These are phyloP conservation scores for Choristoneura fumiferana DNA, from an alignment of 1,140 invertebrate species.

Conservation along the genomic window DNA sequence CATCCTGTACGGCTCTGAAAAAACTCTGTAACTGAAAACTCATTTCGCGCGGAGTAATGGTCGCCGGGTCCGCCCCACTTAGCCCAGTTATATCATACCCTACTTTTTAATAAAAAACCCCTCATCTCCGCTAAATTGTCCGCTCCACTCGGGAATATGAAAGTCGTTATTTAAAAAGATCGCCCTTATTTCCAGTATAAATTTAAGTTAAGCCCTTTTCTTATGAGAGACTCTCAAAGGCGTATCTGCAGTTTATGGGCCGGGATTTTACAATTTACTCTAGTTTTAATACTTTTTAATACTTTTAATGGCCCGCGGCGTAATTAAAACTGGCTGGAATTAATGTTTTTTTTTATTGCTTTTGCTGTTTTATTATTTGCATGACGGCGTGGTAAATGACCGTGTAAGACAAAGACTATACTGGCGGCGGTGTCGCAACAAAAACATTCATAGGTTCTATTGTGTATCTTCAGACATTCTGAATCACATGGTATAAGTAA, in stretches of 20 bases:
- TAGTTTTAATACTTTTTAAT: constrained; percentile 1
- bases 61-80: constrained; percentile 36
- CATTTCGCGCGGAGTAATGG: constrained; percentile 68
- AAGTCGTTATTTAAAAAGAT: constrained; percentile 76
- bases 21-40: constrained; percentile 68
- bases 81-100: constrained; percentile 39
- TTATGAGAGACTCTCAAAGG: constrained; percentile 47
- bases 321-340: constrained; percentile 13
- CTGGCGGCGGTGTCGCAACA: too few species aligned
- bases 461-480: too few species aligned
- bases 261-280: constrained; percentile 17
- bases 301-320: neutral
- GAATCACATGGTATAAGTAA: too few species aligned
- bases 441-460: too few species aligned
- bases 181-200: constrained; percentile 73
- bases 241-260: neutral
- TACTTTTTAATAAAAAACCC: constrained; percentile 70
- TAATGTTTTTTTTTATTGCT: neutral
- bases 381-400: neutral
- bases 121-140: constrained; percentile 76
- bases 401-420: too few species aligned
- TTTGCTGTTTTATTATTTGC: neutral
- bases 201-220: constrained; percentile 66
- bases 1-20: constrained; percentile 45
- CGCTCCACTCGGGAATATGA: constrained; percentile 71